A percentile compares a stretch with the other conserved stretches of the same genome.
These are phyloP conservation scores for Pediacus dermestoides DNA, from an alignment of 2,888 invertebrate genomes.

Conservation along the genomic window DNA sequence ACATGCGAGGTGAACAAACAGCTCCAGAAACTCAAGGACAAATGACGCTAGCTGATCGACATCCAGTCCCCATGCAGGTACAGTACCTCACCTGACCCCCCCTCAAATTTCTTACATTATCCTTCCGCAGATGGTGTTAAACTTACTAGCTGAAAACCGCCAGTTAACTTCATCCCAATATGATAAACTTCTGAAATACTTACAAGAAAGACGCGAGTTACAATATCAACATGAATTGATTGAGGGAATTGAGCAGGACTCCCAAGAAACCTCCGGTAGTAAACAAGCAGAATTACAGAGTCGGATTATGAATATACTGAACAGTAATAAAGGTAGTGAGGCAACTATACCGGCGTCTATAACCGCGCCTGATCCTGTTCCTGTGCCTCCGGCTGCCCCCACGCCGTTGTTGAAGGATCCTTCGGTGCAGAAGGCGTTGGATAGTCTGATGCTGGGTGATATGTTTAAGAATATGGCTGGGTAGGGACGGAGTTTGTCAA, in stretches of 20 bases:
- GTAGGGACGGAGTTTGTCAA: too few relatives aligned
- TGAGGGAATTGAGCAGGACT: slow-evolving; percentile 56
- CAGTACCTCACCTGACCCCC: neutral
- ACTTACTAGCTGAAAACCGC: slow-evolving; percentile 78
- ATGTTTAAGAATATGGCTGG: slow-evolving; percentile 53
- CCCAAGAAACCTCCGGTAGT: slow-evolving; percentile 51
- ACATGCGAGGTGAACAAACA: slow-evolving; percentile 53
- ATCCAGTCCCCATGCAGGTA: slow-evolving; percentile 64
- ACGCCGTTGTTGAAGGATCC: slow-evolving; percentile 66
- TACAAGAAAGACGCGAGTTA: slow-evolving; percentile 69
- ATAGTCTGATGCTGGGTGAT: slow-evolving; percentile 61
- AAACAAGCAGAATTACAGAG: slow-evolving; percentile 71
- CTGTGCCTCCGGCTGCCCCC: slow-evolving; percentile 35
- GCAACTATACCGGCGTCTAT: slow-evolving; percentile 37
- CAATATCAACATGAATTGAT: slow-evolving; percentile 74
- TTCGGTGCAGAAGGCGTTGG: slow-evolving; percentile 74
- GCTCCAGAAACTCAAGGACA: slow-evolving; percentile 34
- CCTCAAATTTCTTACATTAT: slow-evolving; percentile 4
- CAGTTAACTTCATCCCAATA: slow-evolving; percentile 74
- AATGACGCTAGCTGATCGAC: slow-evolving; percentile 48
- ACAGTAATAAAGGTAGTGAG: slow-evolving; percentile 52
- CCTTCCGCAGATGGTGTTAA: slow-evolving; percentile 57
- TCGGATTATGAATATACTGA: slow-evolving; percentile 74
- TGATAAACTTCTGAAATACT: slow-evolving; percentile 69
- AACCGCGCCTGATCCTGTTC: slow-evolving; percentile 39